Percentiles rank a stretch among this genome's conserved stretches.
Evolutionary conservation across 2,888 invertebrate species (phyloP).

Genomic region (Hymenopus coronatus): DNA sequence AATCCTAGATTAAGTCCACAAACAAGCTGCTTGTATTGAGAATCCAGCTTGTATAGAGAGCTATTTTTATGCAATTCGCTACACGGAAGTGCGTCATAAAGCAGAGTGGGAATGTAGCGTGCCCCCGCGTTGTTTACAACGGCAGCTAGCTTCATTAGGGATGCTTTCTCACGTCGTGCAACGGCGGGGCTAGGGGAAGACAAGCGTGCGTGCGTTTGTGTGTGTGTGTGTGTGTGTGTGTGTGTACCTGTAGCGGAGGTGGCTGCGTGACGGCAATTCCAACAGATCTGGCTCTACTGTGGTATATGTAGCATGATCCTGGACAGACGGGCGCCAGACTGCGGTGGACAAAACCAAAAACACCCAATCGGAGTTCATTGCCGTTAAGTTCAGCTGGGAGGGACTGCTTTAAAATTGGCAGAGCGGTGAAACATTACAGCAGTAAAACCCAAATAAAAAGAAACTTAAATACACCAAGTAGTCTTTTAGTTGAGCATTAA

Average conservation of each 20-base stretch:
- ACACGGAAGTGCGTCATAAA: background rate
- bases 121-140: background rate
- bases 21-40: background rate
- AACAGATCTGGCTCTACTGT: background rate
- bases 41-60: background rate
- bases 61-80: background rate
- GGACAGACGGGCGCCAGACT: constrained; percentile 11
- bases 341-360: background rate
- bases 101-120: background rate
- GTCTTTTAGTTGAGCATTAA: too few species aligned
- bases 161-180: constrained; percentile 10
- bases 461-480: too few species aligned
- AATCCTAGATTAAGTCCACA: background rate
- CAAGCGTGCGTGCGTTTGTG: background rate
- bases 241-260: background rate
- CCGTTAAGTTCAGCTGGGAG: too few species aligned
- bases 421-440: too few species aligned
- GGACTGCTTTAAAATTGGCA: too few species aligned
- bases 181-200: background rate
- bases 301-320: background rate
- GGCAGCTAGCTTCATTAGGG: background rate
- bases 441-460: too few species aligned
- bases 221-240: background rate
- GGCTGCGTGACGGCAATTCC: constrained; percentile 8
- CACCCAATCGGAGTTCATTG: background rate